phyloP scores from a whole-genome alignment of 2,113 vertebrate species.

The Corapipo altera region DNA sequence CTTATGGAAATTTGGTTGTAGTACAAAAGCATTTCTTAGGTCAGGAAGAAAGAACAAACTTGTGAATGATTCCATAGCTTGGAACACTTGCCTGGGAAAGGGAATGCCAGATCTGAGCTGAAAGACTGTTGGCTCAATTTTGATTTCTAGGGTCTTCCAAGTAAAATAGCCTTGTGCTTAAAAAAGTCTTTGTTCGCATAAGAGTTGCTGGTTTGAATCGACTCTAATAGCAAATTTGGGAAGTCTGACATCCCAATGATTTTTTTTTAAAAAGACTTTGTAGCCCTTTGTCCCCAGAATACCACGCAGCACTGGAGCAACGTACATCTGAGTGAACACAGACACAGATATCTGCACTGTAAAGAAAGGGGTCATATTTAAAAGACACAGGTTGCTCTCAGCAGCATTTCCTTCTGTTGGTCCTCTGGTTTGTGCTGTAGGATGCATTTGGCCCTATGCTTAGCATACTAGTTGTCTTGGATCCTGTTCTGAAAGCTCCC shows the following conservation, averaged over 20 bases:
- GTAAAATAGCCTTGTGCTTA: background rate
- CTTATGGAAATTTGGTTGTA: background rate
- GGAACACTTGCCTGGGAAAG: background rate
- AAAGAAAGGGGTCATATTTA: background rate
- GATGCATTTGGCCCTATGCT: background rate
- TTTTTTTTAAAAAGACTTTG: background rate
- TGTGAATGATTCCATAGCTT: background rate
- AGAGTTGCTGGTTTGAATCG: background rate
- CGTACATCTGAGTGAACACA: background rate
- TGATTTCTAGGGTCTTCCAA: background rate
- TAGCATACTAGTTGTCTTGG: background rate
- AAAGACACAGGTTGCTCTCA: background rate
- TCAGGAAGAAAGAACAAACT: background rate
- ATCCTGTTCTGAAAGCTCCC: background rate
- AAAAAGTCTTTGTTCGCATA: background rate
- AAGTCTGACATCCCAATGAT: background rate
- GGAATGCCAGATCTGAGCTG: background rate
- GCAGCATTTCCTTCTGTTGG: background rate
- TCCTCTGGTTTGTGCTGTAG: background rate
- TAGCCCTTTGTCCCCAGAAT: background rate
- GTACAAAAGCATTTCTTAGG: background rate
- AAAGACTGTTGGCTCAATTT: background rate
- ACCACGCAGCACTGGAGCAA: background rate
- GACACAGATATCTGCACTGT: background rate
- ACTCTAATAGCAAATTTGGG: background rate